Evolutionary conservation across 2,888 invertebrate genomes (phyloP), one percentile per base, ranked within the genome.

Genomic region (Lapara coniferarum): DNA sequence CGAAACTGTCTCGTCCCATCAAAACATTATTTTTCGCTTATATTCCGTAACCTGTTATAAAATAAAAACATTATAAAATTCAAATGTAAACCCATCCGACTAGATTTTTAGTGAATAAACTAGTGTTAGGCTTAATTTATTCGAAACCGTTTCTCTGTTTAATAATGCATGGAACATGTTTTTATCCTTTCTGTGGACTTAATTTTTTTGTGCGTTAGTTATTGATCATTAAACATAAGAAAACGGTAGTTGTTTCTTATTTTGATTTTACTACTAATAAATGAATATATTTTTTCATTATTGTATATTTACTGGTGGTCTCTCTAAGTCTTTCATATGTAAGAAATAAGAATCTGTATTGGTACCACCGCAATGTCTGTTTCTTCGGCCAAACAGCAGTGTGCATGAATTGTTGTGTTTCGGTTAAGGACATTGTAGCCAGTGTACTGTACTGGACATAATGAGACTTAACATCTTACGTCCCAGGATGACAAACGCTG

Each of bases 81-180:
- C 7, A 7, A 52, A 13, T 7, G 10, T 25, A 19, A 30, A 49
- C 30, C 30, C 13, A n/a, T 16, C 51, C 49, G 51, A 37, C 37
- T 52, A 51, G 25, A 63, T 59, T 67, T 52, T 70, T 55, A 67
- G 51, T 68, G 16, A 70, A 51, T 70, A 66, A 68, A 52, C n/a
- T 68, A 56, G 14, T 66, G 69, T 58, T 12, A 58, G 37, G 52
- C 56, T 77, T 78, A 79, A 78, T 77, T 74, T 75, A 81, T 79
- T 71, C 73, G 72, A 49, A 74, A 71, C 75, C 74, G 75, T 86
- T 87, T 87, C 85, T 81, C 85, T 85, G 67, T 75, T 88, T 76
- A 85, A 87, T 87, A 76, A 87, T 87, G 85, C 85, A 86, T 81
- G 70, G 46, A 59, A 63, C 58, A 74, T 72, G 72, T 74, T 75